These are phyloP conservation scores for Caenorhabditis sp. DNA, from an alignment of 2,888 invertebrate species.

Conservation along the genomic window DNA sequence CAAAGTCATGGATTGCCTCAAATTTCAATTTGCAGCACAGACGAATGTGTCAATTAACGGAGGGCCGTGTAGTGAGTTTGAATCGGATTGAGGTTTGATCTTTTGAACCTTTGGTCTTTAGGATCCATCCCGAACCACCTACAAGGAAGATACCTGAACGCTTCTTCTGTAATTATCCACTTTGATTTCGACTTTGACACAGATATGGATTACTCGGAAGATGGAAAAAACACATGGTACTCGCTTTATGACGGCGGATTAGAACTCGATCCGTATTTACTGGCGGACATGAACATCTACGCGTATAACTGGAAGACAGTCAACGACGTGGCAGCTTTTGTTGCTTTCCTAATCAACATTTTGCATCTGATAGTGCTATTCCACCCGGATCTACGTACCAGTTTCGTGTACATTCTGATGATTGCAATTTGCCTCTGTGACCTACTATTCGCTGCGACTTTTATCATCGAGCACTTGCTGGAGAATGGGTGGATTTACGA, in stretches of 20 bases:
- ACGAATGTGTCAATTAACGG: conserved; percentile 7
- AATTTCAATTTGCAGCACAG: not conserved
- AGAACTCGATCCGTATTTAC: too few species aligned
- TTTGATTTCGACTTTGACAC: not conserved
- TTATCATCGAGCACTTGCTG: not conserved
- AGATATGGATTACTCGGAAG: not conserved
- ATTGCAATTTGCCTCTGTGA: conserved; percentile 2
- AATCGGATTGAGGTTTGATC: not conserved
- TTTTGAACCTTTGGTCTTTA: too few species aligned
- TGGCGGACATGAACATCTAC: too few species aligned
- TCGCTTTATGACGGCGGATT: not conserved
- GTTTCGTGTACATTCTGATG: conserved; percentile 5
- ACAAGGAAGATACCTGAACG: not conserved
- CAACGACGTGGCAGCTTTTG: not conserved
- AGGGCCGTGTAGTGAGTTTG: conserved; percentile 16
- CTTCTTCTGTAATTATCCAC: not conserved
- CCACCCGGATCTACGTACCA: not conserved
- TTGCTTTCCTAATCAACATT: conserved; percentile 1
- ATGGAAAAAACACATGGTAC: not conserved
- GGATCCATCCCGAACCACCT: not conserved
- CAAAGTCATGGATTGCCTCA: not conserved
- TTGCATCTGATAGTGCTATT: conserved; percentile 1
- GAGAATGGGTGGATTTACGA: not conserved
- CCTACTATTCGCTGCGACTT: not conserved
- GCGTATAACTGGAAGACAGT: not conserved